Percentiles rank a stretch among this genome's conserved stretches.
phyloP scores from a whole-genome alignment of 1,140 invertebrate species.

The Neuroterus valhalla region DNA sequence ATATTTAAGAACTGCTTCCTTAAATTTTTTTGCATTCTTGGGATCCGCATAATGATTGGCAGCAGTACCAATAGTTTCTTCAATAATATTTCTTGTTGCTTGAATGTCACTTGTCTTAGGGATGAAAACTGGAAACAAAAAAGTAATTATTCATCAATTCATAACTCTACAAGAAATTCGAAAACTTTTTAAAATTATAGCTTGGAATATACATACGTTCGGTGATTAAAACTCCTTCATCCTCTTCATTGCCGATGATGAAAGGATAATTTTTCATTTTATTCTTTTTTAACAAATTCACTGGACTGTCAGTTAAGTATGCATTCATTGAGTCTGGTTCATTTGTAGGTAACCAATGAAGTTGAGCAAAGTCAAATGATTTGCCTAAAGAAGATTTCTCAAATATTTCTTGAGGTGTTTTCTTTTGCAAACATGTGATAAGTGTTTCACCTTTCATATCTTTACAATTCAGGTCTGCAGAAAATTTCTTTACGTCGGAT shows the following conservation, averaged over 20 bases:
- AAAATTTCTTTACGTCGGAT: background rate
- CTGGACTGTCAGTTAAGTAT: background rate
- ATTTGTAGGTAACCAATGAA: background rate
- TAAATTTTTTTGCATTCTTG: background rate
- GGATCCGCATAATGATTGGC: background rate
- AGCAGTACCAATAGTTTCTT: background rate
- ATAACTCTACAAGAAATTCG: no score
- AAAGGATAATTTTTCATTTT: constrained; percentile 7
- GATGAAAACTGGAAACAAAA: background rate
- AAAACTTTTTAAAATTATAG: background rate
- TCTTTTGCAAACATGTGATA: background rate
- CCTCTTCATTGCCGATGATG: background rate
- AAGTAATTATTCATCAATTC: background rate
- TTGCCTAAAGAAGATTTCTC: no score
- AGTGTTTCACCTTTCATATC: background rate
- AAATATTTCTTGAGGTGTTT: background rate
- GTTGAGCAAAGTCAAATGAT: background rate
- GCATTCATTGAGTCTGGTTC: background rate
- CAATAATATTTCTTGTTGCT: no score
- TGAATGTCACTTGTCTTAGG: no score
- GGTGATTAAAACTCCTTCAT: background rate
- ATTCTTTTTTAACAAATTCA: background rate
- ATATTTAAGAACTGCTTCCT: background rate
- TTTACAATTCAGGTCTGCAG: background rate
- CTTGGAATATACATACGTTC: background rate